These are phyloP conservation scores for Varanus komodoensis DNA, from an alignment of 2,113 vertebrate genomes.

Conservation along the genomic window DNA sequence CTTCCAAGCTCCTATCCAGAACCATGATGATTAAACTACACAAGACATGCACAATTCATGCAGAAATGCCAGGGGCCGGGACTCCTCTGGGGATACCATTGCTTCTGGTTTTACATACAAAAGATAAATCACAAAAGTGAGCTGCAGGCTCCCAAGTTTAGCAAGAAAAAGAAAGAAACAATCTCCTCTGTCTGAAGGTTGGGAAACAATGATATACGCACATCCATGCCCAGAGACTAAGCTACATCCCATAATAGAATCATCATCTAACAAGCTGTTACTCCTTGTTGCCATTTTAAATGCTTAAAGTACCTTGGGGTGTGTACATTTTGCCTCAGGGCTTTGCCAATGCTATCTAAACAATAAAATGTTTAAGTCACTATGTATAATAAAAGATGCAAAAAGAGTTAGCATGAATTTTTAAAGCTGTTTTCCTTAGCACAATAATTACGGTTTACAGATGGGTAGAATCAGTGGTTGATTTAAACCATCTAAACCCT, in stretches of 20 bases:
- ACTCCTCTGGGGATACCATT: neutral
- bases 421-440: slow-evolving; percentile 25
- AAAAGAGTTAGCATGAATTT: neutral
- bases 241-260: neutral
- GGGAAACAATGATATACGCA: neutral
- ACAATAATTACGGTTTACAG: slow-evolving; percentile 29
- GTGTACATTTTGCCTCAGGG: neutral
- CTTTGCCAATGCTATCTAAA: neutral
- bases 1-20: no score
- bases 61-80: neutral
- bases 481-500: slow-evolving; percentile 1
- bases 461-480: neutral
- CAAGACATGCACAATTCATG: neutral
- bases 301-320: neutral
- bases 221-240: neutral
- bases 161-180: neutral
- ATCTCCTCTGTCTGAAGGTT: neutral
- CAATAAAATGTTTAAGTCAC: slow-evolving; percentile 17
- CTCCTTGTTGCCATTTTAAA: slow-evolving; percentile 10
- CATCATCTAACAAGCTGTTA: neutral
- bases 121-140: neutral
- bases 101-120: neutral
- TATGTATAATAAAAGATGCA: slow-evolving; percentile 39
- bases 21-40: no score
- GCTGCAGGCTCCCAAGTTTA: neutral